Conservation (phyloP, 2,888 invertebrate species). For the Oligia latruncula region DNA sequence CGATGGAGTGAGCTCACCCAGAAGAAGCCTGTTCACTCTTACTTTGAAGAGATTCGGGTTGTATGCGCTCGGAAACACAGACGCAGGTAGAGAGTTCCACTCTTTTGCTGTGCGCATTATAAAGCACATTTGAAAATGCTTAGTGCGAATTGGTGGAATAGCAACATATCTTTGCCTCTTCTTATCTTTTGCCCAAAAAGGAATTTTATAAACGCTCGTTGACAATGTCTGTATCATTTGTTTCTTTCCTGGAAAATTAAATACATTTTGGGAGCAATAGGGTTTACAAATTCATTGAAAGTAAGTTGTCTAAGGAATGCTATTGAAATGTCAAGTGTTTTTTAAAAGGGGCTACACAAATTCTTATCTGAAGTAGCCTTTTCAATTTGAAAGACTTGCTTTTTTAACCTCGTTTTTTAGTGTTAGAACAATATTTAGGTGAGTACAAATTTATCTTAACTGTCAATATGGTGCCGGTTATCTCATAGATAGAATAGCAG, state of each 20-base stretch:
- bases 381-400: not conserved
- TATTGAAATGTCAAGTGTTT: slow-evolving; percentile 19
- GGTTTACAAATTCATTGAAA: slow-evolving; percentile 16
- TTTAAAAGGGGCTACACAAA: not conserved
- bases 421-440: not conserved
- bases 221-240: slow-evolving; percentile 32
- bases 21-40: no score
- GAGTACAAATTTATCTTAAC: not conserved
- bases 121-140: no score
- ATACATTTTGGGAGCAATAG: slow-evolving; percentile 16
- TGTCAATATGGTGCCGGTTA: not conserved
- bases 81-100: no score
- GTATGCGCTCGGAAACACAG: no score
- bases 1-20: no score
- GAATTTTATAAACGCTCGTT: slow-evolving; percentile 50
- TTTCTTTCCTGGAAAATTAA: slow-evolving; percentile 24
- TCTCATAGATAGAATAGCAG: not conserved
- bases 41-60: no score
- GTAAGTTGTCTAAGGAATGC: slow-evolving; percentile 10
- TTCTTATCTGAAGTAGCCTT: not conserved
- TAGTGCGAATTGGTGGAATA: no score
- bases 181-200: slow-evolving; percentile 8
- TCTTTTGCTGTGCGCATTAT: no score
- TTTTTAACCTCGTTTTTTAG: not conserved
- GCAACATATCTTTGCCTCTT: slow-evolving; percentile 7